Base-by-base conservation (phyloP, 2,888 invertebrate genomes). In the Parapristionchus giblindavisi region DNA sequence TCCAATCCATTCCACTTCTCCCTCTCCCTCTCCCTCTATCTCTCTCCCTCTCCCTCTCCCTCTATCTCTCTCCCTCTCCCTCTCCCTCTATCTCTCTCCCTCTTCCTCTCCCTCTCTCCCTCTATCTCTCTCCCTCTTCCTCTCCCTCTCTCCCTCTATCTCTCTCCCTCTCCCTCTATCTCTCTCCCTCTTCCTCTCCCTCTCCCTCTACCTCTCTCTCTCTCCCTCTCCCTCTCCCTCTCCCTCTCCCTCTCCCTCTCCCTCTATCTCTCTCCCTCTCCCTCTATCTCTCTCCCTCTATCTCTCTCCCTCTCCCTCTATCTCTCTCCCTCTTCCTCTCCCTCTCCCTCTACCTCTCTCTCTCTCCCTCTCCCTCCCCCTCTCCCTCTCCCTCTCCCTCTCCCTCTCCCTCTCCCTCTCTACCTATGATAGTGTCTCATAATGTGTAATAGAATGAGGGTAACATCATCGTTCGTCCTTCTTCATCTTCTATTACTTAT, bases 201-300 rank as follows among this genome's bases (percentile, higher is more conserved):
- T 63, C 29, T n/a, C n/a, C n/a, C n/a, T n/a, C n/a, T n/a, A n/a
- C n/a, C n/a, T n/a, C n/a, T n/a, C n/a, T n/a, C 60, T 36, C 24
- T 24, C n/a, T 38, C 36, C 24, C 29, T 38, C 58, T 34, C 6
- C 27, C 34, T 21, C 60, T 38, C 43, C 27, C 40, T 34, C 56
- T 63, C 14, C 63, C 34, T 29, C 11, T 11, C 11, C 8, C 8
- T 6, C n/a, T 32, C 34, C 24, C 36, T 36, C 40, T 32, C 24
- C n/a, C 34, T 27, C 43, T n/a, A 66, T 66, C 66, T 51, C 21
- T 24, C 48, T 29, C 36, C 38, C 43, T 52, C 34, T 71, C 58
- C 17, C 29, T 52, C 40, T 27, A 21, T 6, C 21, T 34, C 24
- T 38, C 24, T 71, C 5, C 27, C 48, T 43, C 21, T 36, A 21